A percentile compares a stretch with the other conserved stretches of the same genome.
Evolutionary conservation across 2,113 vertebrate genomes (phyloP).

Genomic region (Syngnathus scovelli): DNA sequence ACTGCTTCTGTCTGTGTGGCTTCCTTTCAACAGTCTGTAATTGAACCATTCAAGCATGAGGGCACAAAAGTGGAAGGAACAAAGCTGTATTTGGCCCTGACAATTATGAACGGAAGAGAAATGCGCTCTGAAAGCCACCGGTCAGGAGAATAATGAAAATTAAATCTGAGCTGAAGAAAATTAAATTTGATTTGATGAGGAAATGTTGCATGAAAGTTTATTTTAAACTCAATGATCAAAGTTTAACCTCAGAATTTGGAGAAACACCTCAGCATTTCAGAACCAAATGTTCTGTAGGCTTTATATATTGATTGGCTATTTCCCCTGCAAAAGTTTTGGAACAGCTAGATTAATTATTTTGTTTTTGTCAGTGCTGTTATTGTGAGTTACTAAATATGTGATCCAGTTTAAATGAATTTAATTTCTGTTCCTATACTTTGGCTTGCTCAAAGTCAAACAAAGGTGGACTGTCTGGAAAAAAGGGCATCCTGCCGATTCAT

Average conservation of each 20-base stretch:
- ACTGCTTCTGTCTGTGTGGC: slow-evolving; percentile 41
- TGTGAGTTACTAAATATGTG: too few relatives aligned
- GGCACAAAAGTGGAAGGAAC: slow-evolving; percentile 44
- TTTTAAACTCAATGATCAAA: slow-evolving; percentile 1
- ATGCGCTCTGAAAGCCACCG: slow-evolving; percentile 42
- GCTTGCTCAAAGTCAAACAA: too few relatives aligned
- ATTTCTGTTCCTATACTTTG: too few relatives aligned
- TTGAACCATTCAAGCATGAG: slow-evolving; percentile 58
- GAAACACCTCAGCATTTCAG: too few relatives aligned
- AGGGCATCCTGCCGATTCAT: too few relatives aligned
- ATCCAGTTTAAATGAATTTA: too few relatives aligned
- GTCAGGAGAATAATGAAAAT: slow-evolving; percentile 24
- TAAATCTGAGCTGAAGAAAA: not conserved
- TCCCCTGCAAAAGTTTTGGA: too few relatives aligned
- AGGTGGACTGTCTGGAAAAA: not conserved
- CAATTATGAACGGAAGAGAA: slow-evolving; percentile 40
- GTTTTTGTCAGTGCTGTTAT: too few relatives aligned
- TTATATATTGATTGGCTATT: too few relatives aligned
- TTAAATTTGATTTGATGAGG: not conserved
- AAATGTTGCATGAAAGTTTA: not conserved
- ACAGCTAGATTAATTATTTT: too few relatives aligned
- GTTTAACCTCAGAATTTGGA: not conserved
- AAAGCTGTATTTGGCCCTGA: slow-evolving; percentile 46
- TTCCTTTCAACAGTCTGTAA: slow-evolving; percentile 48
- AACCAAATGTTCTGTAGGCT: too few relatives aligned